These are phyloP conservation scores for Xyrichtys novacula DNA, from an alignment of 2,797 vertebrate species.

Conservation along the genomic window DNA sequence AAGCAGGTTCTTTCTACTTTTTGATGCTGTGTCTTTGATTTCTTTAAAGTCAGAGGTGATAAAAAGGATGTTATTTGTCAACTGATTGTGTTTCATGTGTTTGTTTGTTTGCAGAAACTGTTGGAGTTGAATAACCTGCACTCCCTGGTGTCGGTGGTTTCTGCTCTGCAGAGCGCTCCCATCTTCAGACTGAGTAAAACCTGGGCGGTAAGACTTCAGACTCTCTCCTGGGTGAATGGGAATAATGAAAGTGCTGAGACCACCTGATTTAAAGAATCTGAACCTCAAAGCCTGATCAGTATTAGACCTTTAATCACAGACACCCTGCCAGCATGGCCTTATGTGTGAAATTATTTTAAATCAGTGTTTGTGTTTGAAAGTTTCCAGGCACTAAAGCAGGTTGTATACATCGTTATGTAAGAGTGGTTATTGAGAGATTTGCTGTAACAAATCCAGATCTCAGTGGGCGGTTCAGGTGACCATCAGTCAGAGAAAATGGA, in stretches of 20 bases:
- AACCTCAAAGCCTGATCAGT: neutral
- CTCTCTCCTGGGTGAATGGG: neutral
- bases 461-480: neutral
- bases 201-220: constrained; percentile 91
- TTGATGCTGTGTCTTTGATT: too few relatives aligned
- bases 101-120: constrained; percentile 88
- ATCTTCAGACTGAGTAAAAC: constrained; percentile 97
- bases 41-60: too few relatives aligned
- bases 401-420: neutral
- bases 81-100: neutral
- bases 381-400: neutral
- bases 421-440: neutral
- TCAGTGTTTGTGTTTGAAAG: neutral
- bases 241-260: too few relatives aligned
- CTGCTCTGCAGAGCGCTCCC: constrained; percentile 94
- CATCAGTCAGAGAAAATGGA: neutral
- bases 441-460: neutral
- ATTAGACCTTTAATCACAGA: neutral
- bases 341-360: neutral
- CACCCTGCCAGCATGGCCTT: neutral
- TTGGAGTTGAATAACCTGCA: constrained; percentile 96
- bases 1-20: too few relatives aligned
- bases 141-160: constrained; percentile 96
- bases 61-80: neutral
- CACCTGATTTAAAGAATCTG: too few relatives aligned